Conservation (phyloP, 2,113 vertebrate species). For the Furnarius figulus region DNA sequence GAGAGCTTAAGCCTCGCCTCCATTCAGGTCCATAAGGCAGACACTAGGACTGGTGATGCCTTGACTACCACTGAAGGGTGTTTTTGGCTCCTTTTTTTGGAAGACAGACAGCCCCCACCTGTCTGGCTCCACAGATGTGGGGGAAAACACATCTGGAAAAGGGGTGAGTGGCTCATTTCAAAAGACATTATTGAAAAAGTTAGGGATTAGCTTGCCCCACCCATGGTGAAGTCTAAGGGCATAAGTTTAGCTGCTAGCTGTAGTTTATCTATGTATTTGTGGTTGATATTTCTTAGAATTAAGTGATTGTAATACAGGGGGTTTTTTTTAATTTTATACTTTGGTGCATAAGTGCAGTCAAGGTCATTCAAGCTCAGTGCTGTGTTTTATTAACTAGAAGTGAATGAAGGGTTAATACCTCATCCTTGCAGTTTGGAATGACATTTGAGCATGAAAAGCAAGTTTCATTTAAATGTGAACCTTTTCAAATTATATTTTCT, state of each 20-base stretch:
- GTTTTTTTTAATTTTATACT: not conserved
- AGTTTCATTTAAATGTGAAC: slow-evolving; percentile 48
- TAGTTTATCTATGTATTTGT: not conserved
- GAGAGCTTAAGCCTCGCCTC: not conserved
- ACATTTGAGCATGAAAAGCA: slow-evolving; percentile 37
- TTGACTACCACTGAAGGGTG: not conserved
- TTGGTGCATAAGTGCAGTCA: not conserved
- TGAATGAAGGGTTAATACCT: slow-evolving; percentile 35
- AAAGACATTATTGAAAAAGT: not conserved
- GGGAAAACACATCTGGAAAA: not conserved
- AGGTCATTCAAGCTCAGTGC: not conserved
- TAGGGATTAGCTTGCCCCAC: not conserved
- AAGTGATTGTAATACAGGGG: not conserved
- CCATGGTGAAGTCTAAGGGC: not conserved
- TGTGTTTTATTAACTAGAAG: not conserved
- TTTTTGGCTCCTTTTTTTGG: not conserved
- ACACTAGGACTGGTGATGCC: not conserved
- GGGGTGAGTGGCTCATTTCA: not conserved
- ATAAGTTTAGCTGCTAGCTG: not conserved
- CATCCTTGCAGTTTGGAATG: slow-evolving; percentile 1
- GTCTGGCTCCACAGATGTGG: not conserved
- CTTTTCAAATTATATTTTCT: slow-evolving; percentile 58
- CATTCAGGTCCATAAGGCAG: rapidly evolving
- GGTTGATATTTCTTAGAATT: not conserved
- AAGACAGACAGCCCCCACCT: not conserved